Evolutionary conservation across 2,797 vertebrate genomes (phyloP).

Genomic region (Alca torda): DNA sequence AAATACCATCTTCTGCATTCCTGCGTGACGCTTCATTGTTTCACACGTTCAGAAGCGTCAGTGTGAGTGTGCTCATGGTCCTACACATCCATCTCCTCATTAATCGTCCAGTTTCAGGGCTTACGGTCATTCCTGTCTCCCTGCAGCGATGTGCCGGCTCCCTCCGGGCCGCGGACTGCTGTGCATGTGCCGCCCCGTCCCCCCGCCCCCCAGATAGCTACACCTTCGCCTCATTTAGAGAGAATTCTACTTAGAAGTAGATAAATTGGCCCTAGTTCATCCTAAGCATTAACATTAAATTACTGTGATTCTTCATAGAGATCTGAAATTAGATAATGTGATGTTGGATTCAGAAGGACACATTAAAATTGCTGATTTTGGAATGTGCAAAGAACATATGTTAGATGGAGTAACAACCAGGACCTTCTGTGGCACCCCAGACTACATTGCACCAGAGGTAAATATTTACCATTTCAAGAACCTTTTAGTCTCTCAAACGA

Average conservation of each 20-base stretch:
- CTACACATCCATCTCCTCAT: neutral
- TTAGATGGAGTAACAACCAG: slow-evolving; percentile 86
- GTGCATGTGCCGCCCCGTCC: fast-evolving
- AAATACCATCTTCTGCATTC: neutral
- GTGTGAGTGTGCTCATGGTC: neutral
- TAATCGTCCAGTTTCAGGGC: neutral
- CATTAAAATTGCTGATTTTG: slow-evolving; percentile 98
- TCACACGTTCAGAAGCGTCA: neutral
- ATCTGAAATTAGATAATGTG: slow-evolving; percentile 96
- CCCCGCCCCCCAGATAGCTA: neutral
- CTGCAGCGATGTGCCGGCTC: neutral
- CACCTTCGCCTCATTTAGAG: neutral
- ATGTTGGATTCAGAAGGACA: slow-evolving; percentile 97
- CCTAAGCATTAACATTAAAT: neutral
- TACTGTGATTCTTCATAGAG: slow-evolving; percentile 77
- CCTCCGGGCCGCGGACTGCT: neutral
- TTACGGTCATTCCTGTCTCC: fast-evolving
- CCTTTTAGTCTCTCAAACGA: neutral
- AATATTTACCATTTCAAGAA: neutral
- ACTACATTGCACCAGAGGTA: slow-evolving; percentile 98
- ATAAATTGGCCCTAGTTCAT: neutral
- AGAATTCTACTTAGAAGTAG: neutral
- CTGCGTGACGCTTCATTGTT: neutral
- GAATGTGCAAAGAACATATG: slow-evolving; percentile 98
- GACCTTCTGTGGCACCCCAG: slow-evolving; percentile 97